Evolutionary conservation across 2,113 vertebrate genomes (phyloP).

Genomic region (Erythrolamprus reginae): DNA sequence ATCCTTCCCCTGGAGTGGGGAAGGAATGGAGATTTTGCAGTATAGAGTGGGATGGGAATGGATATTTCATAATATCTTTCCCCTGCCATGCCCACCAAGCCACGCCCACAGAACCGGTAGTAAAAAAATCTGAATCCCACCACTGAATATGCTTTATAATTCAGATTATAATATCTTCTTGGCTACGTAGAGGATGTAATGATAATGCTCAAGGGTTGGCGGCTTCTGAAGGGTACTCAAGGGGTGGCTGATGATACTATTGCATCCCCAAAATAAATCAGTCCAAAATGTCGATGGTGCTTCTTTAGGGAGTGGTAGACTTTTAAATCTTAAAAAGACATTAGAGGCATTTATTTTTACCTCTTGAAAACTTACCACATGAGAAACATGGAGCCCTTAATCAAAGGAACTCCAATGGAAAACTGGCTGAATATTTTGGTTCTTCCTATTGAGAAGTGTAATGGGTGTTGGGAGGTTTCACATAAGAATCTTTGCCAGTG

Average conservation of each 20-base stretch:
- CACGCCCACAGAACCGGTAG: too few relatives aligned
- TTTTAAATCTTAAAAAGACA: neutral
- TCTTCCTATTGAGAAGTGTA: neutral
- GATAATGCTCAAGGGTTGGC: neutral
- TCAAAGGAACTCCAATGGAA: neutral
- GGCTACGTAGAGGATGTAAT: neutral
- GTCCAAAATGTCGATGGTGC: neutral
- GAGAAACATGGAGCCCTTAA: neutral
- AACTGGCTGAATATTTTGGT: neutral
- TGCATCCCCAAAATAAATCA: neutral
- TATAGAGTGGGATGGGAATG: too few relatives aligned
- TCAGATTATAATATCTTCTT: neutral
- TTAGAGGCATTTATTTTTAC: neutral
- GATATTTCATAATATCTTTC: too few relatives aligned
- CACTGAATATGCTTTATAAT: neutral
- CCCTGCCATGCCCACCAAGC: too few relatives aligned
- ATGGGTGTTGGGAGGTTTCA: neutral
- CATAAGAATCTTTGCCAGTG: neutral
- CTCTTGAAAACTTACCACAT: neutral
- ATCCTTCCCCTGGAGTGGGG: too few relatives aligned
- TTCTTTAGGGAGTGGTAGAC: neutral
- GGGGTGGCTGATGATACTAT: neutral
- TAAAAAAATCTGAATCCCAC: too few relatives aligned
- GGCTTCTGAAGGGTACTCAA: neutral
- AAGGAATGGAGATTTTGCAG: too few relatives aligned